phyloP scores from a whole-genome alignment of 2,797 vertebrate genomes.

The Peromyscus attwateri region DNA sequence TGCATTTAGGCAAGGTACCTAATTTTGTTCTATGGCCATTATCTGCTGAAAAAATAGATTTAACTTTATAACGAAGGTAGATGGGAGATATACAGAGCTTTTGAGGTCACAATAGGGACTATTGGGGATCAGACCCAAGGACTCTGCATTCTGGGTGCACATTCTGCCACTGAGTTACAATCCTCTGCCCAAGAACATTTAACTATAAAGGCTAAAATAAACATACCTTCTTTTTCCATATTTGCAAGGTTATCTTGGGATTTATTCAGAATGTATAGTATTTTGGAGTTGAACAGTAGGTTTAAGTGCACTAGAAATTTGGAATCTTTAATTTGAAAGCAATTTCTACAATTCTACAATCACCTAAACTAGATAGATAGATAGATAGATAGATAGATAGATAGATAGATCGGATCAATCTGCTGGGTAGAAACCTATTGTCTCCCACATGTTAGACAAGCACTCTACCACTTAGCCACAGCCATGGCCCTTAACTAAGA shows the following conservation, averaged over 20 bases:
- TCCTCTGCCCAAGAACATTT: not conserved
- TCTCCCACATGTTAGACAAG: not conserved
- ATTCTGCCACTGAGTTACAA: not conserved
- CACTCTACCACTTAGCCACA: not conserved
- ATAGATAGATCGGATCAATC: too few species aligned
- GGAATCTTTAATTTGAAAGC: constrained; percentile 19
- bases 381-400: too few species aligned
- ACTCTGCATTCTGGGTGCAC: not conserved
- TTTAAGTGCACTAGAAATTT: constrained; percentile 21
- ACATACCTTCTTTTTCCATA: constrained; percentile 10
- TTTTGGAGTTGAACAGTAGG: not conserved
- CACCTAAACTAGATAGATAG: not conserved
- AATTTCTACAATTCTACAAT: not conserved
- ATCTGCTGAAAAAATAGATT: constrained; percentile 31
- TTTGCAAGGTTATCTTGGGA: constrained; percentile 13
- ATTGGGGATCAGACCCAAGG: not conserved
- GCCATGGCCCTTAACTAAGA: not conserved
- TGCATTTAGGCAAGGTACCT: constrained; percentile 41
- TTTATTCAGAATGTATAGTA: not conserved
- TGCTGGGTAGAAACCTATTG: not conserved
- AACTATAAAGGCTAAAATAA: constrained; percentile 37
- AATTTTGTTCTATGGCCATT: constrained; percentile 4
- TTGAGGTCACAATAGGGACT: not conserved
- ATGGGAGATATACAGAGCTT: not conserved
- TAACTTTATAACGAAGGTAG: constrained; percentile 1